A percentile compares a stretch with the other conserved stretches of the same genome.
Conservation (phyloP, 1,140 invertebrate species). For the Caenorhabditis inopinata region DNA sequence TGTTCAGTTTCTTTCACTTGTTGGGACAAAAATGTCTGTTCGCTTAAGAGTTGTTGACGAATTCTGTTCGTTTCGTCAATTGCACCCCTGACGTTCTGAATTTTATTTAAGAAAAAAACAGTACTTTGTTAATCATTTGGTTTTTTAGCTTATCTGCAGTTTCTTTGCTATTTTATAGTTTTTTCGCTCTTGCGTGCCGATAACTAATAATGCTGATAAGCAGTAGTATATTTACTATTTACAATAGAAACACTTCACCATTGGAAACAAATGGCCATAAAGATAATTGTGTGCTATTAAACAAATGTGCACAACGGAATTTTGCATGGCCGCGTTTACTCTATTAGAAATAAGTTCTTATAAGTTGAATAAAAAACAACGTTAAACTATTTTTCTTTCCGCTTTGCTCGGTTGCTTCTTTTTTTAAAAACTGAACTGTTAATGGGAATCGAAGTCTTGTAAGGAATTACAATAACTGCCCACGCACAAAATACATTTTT, state of each 20-base stretch:
- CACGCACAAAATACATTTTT: no score
- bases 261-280: not conserved
- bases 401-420: no score
- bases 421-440: no score
- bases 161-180: not conserved
- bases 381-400: no score
- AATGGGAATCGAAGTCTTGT: no score
- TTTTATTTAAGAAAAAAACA: no score
- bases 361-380: no score
- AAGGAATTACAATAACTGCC: no score
- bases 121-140: not conserved
- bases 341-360: not conserved
- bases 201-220: no score
- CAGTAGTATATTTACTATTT: no score
- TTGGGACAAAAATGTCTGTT: not conserved
- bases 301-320: not conserved
- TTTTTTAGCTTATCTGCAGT: not conserved
- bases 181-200: not conserved
- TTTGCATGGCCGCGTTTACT: not conserved
- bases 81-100: not conserved
- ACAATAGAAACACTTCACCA: no score
- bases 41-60: not conserved
- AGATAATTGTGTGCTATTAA: not conserved
- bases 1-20: constrained; percentile 3
- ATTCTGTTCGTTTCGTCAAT: not conserved